Base-by-base conservation (phyloP, 2,888 invertebrate genomes). In the Spodoptera picta region DNA sequence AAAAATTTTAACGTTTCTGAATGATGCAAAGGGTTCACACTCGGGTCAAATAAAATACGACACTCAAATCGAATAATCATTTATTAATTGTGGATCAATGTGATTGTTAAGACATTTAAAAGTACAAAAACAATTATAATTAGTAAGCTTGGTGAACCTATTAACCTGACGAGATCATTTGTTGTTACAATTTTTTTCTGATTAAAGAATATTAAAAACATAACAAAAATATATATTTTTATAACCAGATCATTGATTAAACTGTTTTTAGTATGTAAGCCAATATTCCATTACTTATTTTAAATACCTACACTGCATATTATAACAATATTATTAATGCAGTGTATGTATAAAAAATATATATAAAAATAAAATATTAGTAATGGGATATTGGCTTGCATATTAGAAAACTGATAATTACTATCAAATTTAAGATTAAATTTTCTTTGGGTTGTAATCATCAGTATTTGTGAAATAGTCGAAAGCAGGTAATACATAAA, bases 11-110 rank as follows among this genome's bases (percentile, higher is more conserved):
- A 46, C 46, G 23, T 59, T 59, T 59, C 51, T 59, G 46, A 59
- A 51, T 51, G 46, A 51, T 59, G 51, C 51, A 59, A 59, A 59
- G 51, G 51, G 59, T 51, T 59, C 58, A 51, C 58, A 59, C 50
- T 59, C 58, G 14, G 14, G 14, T 14, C 14, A 14, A 14, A 14
- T 14, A 14, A 14, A 14, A 14, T 14, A 14, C 14, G 14, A 14
- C 14, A 14, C 14, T 14, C 14, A 14, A 14, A 14, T 14, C 14
- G 14, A 14, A 49, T 49, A 48, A 57, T 57, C 49, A 42, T 57
- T 57, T 57, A 49, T 49, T 57, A 27, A 42, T 49, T 48, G 57
- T 57, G 43, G 6, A 57, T 57, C 57, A 47, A 41, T 47, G 55
- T 47, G 55, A 52, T 52, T 52, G 51, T 55, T 14, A 55, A 55